Conservation (phyloP, 1,140 invertebrate genomes). For the Brachionus angularis region DNA sequence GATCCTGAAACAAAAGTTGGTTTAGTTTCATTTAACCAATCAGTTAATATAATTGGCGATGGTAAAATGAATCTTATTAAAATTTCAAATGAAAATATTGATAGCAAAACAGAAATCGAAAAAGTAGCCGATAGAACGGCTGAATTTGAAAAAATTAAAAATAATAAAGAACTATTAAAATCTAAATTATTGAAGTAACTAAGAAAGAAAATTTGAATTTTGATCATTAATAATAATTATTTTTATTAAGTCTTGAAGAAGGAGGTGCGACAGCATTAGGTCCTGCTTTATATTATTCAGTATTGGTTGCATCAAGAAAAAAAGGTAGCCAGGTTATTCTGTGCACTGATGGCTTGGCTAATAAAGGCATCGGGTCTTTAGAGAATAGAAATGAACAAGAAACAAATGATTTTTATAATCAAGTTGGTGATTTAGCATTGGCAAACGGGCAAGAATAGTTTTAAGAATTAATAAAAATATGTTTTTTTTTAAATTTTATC, state of each 20-base stretch:
- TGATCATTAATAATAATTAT: too few relatives aligned
- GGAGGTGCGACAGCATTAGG: slow-evolving; percentile 54
- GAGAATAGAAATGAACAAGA: slow-evolving; percentile 41
- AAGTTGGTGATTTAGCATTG: slow-evolving; percentile 47
- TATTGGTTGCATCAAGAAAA: slow-evolving; percentile 49
- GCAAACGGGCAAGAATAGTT: slow-evolving; percentile 47
- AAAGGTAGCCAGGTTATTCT: slow-evolving; percentile 54
- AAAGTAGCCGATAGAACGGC: slow-evolving; percentile 49
- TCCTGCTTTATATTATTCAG: slow-evolving; percentile 52
- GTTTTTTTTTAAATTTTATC: background rate
- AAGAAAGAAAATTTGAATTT: too few relatives aligned
- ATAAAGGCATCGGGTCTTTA: slow-evolving; percentile 53
- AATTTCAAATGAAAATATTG: background rate
- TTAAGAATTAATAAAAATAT: background rate
- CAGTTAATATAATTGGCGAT: slow-evolving; percentile 46
- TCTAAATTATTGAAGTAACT: slow-evolving; percentile 11
- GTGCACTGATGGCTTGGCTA: slow-evolving; percentile 56
- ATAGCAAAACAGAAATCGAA: slow-evolving; percentile 49
- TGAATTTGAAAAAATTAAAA: slow-evolving; percentile 48
- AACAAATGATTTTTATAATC: slow-evolving; percentile 49
- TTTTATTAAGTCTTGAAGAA: slow-evolving; percentile 49
- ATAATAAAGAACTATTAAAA: slow-evolving; percentile 44
- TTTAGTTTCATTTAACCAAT: slow-evolving; percentile 53
- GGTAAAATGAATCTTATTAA: background rate
- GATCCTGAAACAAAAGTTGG: slow-evolving; percentile 52